Evolutionary conservation across 2,797 vertebrate genomes (phyloP).

Genomic region (Iguana delicatissima): DNA sequence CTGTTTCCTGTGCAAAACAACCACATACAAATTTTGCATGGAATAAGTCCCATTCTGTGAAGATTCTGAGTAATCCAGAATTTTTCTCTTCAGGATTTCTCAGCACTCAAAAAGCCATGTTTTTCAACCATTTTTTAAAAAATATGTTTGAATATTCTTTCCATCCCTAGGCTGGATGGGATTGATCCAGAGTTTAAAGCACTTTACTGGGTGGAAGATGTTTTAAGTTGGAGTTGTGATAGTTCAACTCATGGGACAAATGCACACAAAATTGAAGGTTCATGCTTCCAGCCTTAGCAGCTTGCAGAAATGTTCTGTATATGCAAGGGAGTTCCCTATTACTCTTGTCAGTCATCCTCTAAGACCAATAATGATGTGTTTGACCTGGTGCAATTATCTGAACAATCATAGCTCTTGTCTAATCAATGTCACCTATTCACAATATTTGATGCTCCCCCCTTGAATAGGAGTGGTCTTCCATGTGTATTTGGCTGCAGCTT

Average conservation of each 20-base stretch:
- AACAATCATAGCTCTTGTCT: not conserved
- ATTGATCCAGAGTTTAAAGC: too few relatives aligned
- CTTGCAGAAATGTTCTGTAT: not conserved
- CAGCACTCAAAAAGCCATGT: too few relatives aligned
- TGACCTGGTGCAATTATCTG: not conserved
- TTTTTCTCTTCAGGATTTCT: too few relatives aligned
- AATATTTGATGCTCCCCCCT: not conserved
- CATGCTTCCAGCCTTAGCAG: not conserved
- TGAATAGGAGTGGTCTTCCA: slow-evolving; percentile 47
- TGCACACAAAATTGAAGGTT: not conserved
- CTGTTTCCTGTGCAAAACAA: too few relatives aligned
- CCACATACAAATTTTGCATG: too few relatives aligned
- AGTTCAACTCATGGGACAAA: not conserved
- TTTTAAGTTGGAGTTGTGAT: not conserved
- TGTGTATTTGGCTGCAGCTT: too few relatives aligned
- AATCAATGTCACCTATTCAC: not conserved
- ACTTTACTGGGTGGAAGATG: not conserved
- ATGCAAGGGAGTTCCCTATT: not conserved
- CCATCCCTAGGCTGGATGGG: too few relatives aligned
- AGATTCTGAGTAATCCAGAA: too few relatives aligned
- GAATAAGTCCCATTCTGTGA: too few relatives aligned
- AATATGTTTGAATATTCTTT: too few relatives aligned
- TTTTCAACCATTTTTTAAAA: too few relatives aligned
- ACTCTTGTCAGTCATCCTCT: not conserved
- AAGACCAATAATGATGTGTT: not conserved